phyloP scores from a whole-genome alignment of 2,888 invertebrate genomes.

The Cryptocheilus praepositus region DNA sequence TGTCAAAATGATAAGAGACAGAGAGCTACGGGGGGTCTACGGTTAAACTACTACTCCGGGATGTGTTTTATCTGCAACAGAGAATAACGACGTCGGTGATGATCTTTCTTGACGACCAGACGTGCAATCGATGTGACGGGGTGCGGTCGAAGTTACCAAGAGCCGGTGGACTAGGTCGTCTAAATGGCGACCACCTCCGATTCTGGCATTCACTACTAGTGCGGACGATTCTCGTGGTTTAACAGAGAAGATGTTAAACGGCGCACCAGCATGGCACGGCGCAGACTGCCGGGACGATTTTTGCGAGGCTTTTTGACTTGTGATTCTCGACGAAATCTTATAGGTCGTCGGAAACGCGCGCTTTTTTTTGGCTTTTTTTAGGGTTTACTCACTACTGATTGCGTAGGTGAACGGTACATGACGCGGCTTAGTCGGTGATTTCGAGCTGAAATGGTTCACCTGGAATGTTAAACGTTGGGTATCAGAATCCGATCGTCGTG shows the following conservation, averaged over 20 bases:
- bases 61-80: constrained; percentile 68
- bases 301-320: no score
- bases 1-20: constrained; percentile 56
- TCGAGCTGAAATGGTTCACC: constrained; percentile 56
- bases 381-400: constrained; percentile 65
- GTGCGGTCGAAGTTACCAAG: no score
- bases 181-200: no score
- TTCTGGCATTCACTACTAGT: no score
- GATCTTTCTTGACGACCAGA: constrained; percentile 26
- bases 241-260: no score
- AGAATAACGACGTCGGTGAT: constrained; percentile 50
- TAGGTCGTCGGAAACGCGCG: constrained; percentile 34
- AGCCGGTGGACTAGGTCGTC: no score
- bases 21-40: constrained; percentile 50
- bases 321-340: constrained; percentile 17
- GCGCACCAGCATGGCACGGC: no score
- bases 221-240: no score
- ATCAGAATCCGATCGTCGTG: no score
- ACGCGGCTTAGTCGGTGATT: constrained; percentile 59
- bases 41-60: constrained; percentile 68
- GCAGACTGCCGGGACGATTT: constrained; percentile 12
- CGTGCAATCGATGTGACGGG: constrained; percentile 12
- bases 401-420: constrained; percentile 56
- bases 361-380: constrained; percentile 28
- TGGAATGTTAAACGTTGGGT: constrained; percentile 20